Base-by-base conservation (phyloP, 2,113 vertebrate genomes). In the Saccopteryx bilineata region DNA sequence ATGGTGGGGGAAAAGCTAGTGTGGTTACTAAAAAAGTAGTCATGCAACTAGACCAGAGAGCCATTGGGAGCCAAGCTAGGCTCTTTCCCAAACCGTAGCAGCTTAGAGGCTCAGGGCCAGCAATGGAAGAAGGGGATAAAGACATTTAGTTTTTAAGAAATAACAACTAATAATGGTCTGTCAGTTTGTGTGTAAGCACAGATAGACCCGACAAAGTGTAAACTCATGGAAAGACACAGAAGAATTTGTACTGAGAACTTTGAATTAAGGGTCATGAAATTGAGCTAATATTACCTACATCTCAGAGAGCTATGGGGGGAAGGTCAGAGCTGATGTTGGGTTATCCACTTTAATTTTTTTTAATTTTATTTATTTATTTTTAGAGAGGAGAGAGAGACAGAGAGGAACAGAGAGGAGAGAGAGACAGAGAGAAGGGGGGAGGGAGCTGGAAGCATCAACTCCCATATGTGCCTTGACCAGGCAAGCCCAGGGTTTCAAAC, bases 231-330 rank as follows among this genome's bases (percentile, higher is more conserved):
- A 83, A 54, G 11, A 5, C 63, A 63, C 14, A 92, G 76, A 94
- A 61, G 65, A 65, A 87, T 39, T 39, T 68, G 48, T 46, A 18
- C 21, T 58, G 66, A 89, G 39, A 75, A 28, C 52, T 92, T 72
- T 66, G 79, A 81, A 85, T 66, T 31, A 94, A 86, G 69, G 79
- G 61, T 82, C 58, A 92, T 66, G 52, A 78, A 61, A 83, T 31
- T 50, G 71, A 89, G 15, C 56, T 87, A 48, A 61, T 13, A 23
- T 81, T 75, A 87, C 91, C 75, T 28, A 46, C 24, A 79, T 46
- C 48, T 72, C 88, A 83, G 79, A 94, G 83, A 75, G 69, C 50
- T 39, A 39, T 39, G 39, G 39, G 39, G 18, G 61, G 31, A 71
- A 54, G 84, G 75, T 79, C 85, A 90, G 68, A 82, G 24, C 79